Conservation (phyloP, 1,140 invertebrate genomes). For the Pachyrhynchus sulphureomaculatus region DNA sequence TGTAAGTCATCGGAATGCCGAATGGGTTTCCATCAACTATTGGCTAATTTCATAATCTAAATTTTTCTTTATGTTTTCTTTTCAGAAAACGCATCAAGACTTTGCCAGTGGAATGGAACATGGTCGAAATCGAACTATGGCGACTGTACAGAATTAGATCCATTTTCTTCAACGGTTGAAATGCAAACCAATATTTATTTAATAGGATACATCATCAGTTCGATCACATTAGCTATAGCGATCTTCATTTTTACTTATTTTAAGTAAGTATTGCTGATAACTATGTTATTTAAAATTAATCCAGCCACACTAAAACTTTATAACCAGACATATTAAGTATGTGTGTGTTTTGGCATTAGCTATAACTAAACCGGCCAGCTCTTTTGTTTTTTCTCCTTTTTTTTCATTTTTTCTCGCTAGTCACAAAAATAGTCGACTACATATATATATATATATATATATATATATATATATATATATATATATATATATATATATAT, state of each 20-base stretch:
- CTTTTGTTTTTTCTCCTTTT: too few species aligned
- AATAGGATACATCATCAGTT: constrained; percentile 74
- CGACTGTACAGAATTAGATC: constrained; percentile 59
- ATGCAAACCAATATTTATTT: constrained; percentile 62
- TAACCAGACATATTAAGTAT: too few species aligned
- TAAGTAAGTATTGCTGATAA: constrained; percentile 79
- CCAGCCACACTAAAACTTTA: too few species aligned
- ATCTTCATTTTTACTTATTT: constrained; percentile 80
- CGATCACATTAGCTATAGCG: constrained; percentile 72
- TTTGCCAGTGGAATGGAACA: constrained; percentile 65
- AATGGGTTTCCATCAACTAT: not conserved
- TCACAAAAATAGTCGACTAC: too few species aligned
- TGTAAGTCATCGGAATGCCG: not conserved
- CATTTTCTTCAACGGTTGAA: constrained; percentile 45
- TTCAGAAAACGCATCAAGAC: constrained; percentile 73
- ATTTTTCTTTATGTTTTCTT: constrained; percentile 56
- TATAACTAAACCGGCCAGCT: too few species aligned
- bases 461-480: too few species aligned
- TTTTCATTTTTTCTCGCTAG: too few species aligned
- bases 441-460: too few species aligned
- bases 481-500: too few species aligned
- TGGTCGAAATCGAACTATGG: constrained; percentile 74
- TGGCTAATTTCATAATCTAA: too few species aligned
- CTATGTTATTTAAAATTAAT: too few species aligned
- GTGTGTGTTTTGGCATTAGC: too few species aligned